Conservation (phyloP, 2,888 invertebrate genomes). For the Tanytarsus gracilentus region DNA sequence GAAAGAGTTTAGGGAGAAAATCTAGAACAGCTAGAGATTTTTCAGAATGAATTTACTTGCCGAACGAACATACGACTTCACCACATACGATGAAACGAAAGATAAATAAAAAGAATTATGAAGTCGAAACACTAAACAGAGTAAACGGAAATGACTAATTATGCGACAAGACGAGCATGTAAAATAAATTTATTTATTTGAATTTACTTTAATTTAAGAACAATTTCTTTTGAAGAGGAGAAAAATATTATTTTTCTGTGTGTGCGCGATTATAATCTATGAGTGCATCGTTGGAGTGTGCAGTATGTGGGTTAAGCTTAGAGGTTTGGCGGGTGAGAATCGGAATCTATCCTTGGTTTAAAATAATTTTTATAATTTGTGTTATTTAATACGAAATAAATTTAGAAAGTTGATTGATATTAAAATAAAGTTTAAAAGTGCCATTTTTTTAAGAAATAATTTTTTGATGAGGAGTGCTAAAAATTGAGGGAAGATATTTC, state of each 20-base stretch:
- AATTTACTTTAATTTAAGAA: conserved; percentile 28
- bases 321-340: background rate
- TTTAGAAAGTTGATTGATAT: too few relatives aligned
- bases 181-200: conserved; percentile 16
- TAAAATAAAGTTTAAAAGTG: too few relatives aligned
- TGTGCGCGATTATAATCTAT: background rate
- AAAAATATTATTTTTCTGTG: too few relatives aligned
- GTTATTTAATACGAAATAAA: too few relatives aligned
- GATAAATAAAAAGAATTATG: conserved; percentile 23
- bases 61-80: background rate
- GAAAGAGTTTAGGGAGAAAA: background rate
- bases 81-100: conserved; percentile 16
- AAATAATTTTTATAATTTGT: too few relatives aligned
- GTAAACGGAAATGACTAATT: conserved; percentile 29
- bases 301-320: background rate
- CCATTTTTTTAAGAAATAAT: too few relatives aligned
- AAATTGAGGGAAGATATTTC: too few relatives aligned
- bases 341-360: too few relatives aligned
- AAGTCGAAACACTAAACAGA: conserved; percentile 29
- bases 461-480: too few relatives aligned
- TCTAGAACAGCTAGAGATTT: too few relatives aligned
- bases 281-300: background rate
- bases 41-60: too few relatives aligned
- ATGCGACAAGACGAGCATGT: conserved; percentile 29
- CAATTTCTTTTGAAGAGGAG: conserved; percentile 19